These are phyloP conservation scores for Zeus faber DNA, from an alignment of 2,113 vertebrate species.

Conservation along the genomic window DNA sequence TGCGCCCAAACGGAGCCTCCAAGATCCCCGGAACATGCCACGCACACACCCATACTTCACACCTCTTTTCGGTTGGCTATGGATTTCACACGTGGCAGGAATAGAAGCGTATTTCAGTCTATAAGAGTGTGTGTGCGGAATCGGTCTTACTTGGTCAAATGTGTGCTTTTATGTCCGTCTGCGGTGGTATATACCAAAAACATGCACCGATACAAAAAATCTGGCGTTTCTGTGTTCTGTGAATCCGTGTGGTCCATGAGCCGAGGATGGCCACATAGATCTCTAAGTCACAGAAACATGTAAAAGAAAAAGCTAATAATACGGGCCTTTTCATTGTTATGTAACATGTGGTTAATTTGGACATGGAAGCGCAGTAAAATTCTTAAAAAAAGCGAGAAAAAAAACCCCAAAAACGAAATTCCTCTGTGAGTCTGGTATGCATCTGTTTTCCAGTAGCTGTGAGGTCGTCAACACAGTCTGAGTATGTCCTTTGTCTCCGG, in stretches of 20 bases:
- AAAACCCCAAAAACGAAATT: not conserved
- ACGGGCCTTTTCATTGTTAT: not conserved
- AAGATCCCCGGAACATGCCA: constrained; percentile 36
- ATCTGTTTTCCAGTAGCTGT: constrained; percentile 18
- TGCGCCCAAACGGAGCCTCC: constrained; percentile 31
- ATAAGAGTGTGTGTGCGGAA: not conserved
- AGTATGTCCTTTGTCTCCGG: constrained; percentile 50
- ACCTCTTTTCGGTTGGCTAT: constrained; percentile 37
- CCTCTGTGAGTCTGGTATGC: constrained; percentile 37
- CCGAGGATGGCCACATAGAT: no score
- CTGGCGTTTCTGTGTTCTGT: no score
- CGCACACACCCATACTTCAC: constrained; percentile 21
- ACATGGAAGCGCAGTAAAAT: constrained; percentile 7
- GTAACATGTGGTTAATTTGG: not conserved
- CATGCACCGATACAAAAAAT: no score
- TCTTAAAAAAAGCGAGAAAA: not conserved
- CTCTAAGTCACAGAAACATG: no score
- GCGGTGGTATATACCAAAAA: no score
- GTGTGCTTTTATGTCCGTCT: not conserved
- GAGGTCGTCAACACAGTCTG: constrained; percentile 14
- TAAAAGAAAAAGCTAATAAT: no score
- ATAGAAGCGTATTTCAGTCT: constrained; percentile 41
- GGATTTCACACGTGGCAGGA: constrained; percentile 60
- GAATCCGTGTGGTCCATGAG: no score
- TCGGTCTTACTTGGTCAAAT: no score